Evolutionary conservation across 2,888 invertebrate species (phyloP), one percentile per base, ranked within the genome.

Genomic region (Horisme vitalbata): DNA sequence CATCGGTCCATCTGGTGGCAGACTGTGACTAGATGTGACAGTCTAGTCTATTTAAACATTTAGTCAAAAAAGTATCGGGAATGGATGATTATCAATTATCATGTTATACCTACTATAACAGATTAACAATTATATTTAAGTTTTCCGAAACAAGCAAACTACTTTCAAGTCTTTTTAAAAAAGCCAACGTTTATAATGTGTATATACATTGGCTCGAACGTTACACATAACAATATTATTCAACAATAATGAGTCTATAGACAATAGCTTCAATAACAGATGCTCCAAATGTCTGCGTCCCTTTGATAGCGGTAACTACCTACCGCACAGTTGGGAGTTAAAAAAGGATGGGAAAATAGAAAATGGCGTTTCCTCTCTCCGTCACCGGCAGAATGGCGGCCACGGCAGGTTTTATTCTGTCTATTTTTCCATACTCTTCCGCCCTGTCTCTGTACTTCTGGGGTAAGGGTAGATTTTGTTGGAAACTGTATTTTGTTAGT

Each of bases 381-480:
- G 84, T 85, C 87, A 86, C 79, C 69, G 79, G 52, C 86, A 87
- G 85, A 83, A 85, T 84, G 69, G 78, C 70, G 70, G 75, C 74
- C 70, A 70, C 73, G 75, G 73, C 63, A 61, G 68, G 63, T 81
- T 83, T 84, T 80, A 72, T 81, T 81, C 58, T 59, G 63, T 63
- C 59, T 57, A 63, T 41, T 57, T 77, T 73, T 66, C 65, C 61
- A 67, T 74, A 69, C 75, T 79, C 75, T 77, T 78, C 75, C 79
- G 75, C 63, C 63, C 67, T 74, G 71, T 71, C 66, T 75, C 71
- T 73, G 46, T 47, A 44, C 71, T 10, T 36, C 36, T 15, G 28
- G 13, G 10, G 26, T 28, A 14, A n/a, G 13, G 46, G 41, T 46
- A 36, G 31, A 37, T 45, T 41, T 37, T n/a, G 37, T 41, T 21